A percentile compares a stretch with the other conserved stretches of the same genome.
Conservation (phyloP, 2,888 invertebrate species). For the Morpho achilles region DNA sequence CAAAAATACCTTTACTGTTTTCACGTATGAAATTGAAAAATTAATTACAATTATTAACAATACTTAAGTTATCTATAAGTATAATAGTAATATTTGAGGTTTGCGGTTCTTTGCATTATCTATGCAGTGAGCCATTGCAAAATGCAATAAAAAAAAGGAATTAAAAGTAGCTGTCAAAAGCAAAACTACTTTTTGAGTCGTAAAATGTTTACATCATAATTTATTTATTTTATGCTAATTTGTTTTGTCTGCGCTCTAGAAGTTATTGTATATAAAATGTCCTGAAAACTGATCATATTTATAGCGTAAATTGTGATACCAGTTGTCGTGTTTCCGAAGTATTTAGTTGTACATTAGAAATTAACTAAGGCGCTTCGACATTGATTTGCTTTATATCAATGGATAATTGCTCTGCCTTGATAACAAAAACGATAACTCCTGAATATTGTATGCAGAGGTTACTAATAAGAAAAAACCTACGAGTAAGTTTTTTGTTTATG, state of each 20-base stretch:
- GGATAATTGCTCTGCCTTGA: constrained; percentile 12
- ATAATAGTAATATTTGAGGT: too few relatives aligned
- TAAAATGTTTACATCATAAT: constrained; percentile 18
- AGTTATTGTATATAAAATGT: too few relatives aligned
- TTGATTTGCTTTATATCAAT: constrained; percentile 13
- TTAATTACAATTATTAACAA: too few relatives aligned
- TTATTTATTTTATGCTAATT: background rate
- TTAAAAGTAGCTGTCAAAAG: constrained; percentile 22
- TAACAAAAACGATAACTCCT: constrained; percentile 1
- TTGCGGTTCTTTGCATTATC: background rate
- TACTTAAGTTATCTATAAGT: too few relatives aligned
- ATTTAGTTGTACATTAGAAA: constrained; percentile 6
- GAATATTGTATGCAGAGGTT: background rate
- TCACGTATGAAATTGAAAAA: too few relatives aligned
- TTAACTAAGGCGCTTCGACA: constrained; percentile 13
- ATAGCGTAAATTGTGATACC: too few relatives aligned
- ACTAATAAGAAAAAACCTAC: too few relatives aligned
- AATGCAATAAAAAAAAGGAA: constrained; percentile 10
- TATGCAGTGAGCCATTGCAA: background rate
- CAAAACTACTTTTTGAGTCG: constrained; percentile 16
- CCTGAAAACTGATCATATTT: too few relatives aligned
- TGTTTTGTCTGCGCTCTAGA: background rate
- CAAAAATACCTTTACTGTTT: too few relatives aligned
- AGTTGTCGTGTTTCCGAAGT: too few relatives aligned
- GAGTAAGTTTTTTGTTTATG: too few relatives aligned